Base-by-base conservation (phyloP, 2,113 vertebrate genomes). In the Picathartes gymnocephalus region DNA sequence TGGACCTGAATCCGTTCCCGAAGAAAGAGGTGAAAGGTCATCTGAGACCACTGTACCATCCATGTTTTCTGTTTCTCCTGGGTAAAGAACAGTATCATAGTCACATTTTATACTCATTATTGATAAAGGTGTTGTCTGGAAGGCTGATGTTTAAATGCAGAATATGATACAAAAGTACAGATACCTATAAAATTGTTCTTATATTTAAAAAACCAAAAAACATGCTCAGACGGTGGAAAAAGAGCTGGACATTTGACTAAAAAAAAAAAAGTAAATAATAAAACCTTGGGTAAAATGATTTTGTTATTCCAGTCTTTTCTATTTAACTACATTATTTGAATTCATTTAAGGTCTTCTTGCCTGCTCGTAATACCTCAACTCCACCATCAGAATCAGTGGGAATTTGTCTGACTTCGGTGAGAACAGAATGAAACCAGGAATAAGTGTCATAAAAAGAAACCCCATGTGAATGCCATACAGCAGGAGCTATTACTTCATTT, bases 11-110 rank as follows among this genome's bases (percentile, higher is more conserved):
- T 99, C 98, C 0, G 64, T 97, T 60, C 97, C 98, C 35, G 97
- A 98, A 37, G 98, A 98, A 48, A 96, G 82, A 24, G 98, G 98
- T 19, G 99, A 99, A 70, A 98, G 94, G 47, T 99, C 98, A 50
- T 98, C 98, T 0, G 95, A 72, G 76, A 61, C 45, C 21, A 97
- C 71, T 8, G 96, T 87, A 44, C 97, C 97, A 22, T 99, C 98
- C 87, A 97, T 90, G 9, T 95, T 98, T 89, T 99, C 98, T 30
- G 97, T 95, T 86, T 98, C 98, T 95, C 98, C 99, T 99, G 85
- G 73, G 35, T 92, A 76, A 94, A 60, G 73, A 86, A 96, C 68
- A 89, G 64, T 4, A 39, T 50, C n/a, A 71, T 1, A 73, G 31
- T 48, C 51, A 92, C 20, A 20, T 81, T 96, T 84, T 66, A 44